Percentiles rank a stretch among this genome's conserved stretches.
Evolutionary conservation across 2,888 invertebrate genomes (phyloP).

Genomic region (Azorinus chamasolen): DNA sequence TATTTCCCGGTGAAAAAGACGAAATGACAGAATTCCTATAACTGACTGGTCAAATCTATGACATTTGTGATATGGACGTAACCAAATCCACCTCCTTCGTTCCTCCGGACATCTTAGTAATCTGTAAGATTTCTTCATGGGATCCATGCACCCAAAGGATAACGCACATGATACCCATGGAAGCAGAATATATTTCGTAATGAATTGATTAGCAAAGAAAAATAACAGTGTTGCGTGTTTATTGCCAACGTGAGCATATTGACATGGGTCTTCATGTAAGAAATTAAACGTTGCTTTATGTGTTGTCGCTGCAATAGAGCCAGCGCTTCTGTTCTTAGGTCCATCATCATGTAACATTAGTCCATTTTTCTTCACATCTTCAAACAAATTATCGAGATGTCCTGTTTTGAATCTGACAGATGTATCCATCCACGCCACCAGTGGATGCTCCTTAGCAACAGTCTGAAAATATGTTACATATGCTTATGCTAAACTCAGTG

Average conservation of each 20-base stretch:
- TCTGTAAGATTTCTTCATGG: constrained; percentile 12
- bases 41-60: constrained; percentile 63
- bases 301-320: constrained; percentile 40
- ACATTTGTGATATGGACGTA: constrained; percentile 36
- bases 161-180: constrained; percentile 65
- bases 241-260: constrained; percentile 33
- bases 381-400: constrained; percentile 34
- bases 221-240: constrained; percentile 46
- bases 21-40: constrained; percentile 39
- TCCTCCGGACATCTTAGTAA: constrained; percentile 23
- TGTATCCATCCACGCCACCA: constrained; percentile 63
- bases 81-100: too few species aligned
- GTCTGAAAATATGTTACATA: constrained; percentile 46
- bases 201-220: constrained; percentile 44
- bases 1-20: too few species aligned
- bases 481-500: too few species aligned
- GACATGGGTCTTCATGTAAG: constrained; percentile 42
- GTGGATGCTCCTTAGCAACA: constrained; percentile 38
- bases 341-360: constrained; percentile 14
- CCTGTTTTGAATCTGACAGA: constrained; percentile 44
- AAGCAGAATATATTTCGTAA: constrained; percentile 41
- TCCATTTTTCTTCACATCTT: constrained; percentile 34
- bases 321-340: constrained; percentile 18
- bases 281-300: constrained; percentile 34
- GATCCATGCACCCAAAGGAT: constrained; percentile 51